A percentile compares a stretch with the other conserved stretches of the same genome.
These are phyloP conservation scores for Chiridota heheva DNA, from an alignment of 35 echinoderm and acorn worm species.

Conservation along the genomic window DNA sequence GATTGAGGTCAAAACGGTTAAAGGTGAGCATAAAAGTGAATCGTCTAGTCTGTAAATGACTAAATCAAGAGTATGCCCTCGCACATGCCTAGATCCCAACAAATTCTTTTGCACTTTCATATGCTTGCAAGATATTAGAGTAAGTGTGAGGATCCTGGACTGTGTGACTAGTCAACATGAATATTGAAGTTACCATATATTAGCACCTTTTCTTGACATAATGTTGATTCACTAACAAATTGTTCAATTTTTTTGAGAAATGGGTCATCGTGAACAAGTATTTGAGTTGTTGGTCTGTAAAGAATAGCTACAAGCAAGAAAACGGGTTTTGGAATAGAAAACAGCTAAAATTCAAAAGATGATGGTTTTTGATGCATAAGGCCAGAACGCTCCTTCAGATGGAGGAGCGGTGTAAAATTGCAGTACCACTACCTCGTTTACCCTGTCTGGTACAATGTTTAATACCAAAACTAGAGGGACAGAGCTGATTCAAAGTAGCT, in stretches of 20 bases:
- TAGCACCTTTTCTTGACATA: too few species aligned
- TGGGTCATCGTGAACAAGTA: neutral
- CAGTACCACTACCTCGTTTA: conserved; percentile 22
- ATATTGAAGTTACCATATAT: conserved; percentile 45
- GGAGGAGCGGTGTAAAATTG: conserved; percentile 24
- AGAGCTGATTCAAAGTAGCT: conserved; percentile 1
- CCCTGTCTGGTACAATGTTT: conserved; percentile 1
- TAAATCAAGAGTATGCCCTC: too few species aligned
- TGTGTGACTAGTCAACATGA: conserved; percentile 12
- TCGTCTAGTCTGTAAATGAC: too few species aligned
- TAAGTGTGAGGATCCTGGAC: neutral
- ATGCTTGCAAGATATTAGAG: too few species aligned
- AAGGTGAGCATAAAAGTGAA: too few species aligned
- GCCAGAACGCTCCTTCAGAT: neutral
- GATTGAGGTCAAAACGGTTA: too few species aligned
- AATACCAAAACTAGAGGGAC: neutral
- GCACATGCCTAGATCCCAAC: too few species aligned
- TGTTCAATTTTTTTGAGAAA: neutral
- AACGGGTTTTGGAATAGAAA: neutral
- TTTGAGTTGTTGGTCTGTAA: neutral
- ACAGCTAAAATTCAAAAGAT: neutral
- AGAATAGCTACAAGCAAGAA: neutral
- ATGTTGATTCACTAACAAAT: conserved; percentile 6
- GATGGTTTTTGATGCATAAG: neutral
- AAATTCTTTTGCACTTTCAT: too few species aligned